Base-by-base conservation (phyloP, 2,888 invertebrate genomes). In the Endomychus coccineus region DNA sequence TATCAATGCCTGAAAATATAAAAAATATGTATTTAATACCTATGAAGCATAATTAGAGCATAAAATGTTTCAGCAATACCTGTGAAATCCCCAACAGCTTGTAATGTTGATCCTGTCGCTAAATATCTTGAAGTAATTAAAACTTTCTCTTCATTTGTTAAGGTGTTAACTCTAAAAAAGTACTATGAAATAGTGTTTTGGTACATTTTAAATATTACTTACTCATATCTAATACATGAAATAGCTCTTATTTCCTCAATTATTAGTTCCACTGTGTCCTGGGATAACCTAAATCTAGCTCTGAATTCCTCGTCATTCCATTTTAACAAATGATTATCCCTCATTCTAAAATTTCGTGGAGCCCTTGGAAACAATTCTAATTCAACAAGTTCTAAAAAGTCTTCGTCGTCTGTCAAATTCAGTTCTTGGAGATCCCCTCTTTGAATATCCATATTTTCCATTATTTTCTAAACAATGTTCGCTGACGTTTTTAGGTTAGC, bases 351-450 rank as follows among this genome's bases (percentile, higher is more conserved):
- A 9, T 15, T 23, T 23, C 27, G 19, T 10, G 15, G 6, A n/a
- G 23, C 24, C 25, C 31, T 22, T 6, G 13, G 30, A 13, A 9
- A 23, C 10, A 3, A 30, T 14, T 31, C 21, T 3, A 31, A 9
- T 2, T 32, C 13, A 11, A 32, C 14, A 14, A 36, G n/a, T 31
- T 32, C 36, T 10, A 36, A n/a, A 31, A 36, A 32, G 5, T 36
- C 36, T 25, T 36, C 36, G 14, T 36, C 36, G 13, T 36, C 36
- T 3, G 36, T 36, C 14, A 36, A 32, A 16, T n/a, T n/a, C n/a
- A n/a, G n/a, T n/a, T n/a, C n/a, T n/a, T n/a, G n/a, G n/a, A n/a
- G n/a, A n/a, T n/a, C n/a, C n/a, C n/a, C n/a, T n/a, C n/a, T n/a
- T n/a, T n/a, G n/a, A n/a, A n/a, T n/a, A n/a, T n/a, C n/a, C n/a